Evolutionary conservation across 2,888 invertebrate genomes (phyloP).

Genomic region (Smittia aterrima): DNA sequence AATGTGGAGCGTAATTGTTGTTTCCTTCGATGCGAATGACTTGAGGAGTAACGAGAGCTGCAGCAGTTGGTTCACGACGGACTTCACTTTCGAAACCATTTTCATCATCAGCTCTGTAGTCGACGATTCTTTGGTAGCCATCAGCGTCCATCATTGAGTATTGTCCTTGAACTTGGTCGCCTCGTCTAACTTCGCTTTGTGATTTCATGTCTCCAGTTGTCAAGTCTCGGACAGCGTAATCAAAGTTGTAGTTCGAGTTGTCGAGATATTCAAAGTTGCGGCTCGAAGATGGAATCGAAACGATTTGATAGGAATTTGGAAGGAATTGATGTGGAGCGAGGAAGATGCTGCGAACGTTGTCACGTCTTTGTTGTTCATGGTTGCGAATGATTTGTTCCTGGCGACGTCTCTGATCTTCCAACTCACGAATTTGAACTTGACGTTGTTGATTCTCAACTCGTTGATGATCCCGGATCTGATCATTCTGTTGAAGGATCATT

Average conservation of each 20-base stretch:
- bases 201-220: conserved; percentile 41
- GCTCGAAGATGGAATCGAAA: neutral
- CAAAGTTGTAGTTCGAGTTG: conserved; percentile 37
- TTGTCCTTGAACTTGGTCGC: conserved; percentile 40
- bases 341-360: neutral
- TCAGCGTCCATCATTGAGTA: conserved; percentile 42
- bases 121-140: conserved; percentile 38
- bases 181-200: conserved; percentile 36
- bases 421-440: neutral
- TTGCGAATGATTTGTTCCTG: conserved; percentile 12
- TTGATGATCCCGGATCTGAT: conserved; percentile 21
- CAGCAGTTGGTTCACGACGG: conserved; percentile 32
- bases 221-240: conserved; percentile 34
- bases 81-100: conserved; percentile 42
- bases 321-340: neutral
- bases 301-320: neutral
- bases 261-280: neutral
- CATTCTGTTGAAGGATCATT: conserved; percentile 15
- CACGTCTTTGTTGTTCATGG: conserved; percentile 12
- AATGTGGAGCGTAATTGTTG: neutral
- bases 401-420: neutral
- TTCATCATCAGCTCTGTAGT: conserved; percentile 39
- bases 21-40: neutral
- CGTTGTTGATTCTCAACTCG: conserved; percentile 3
- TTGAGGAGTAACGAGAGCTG: neutral